Evolutionary conservation across 1,140 invertebrate genomes (phyloP).

Genomic region (Telenomus remus): DNA sequence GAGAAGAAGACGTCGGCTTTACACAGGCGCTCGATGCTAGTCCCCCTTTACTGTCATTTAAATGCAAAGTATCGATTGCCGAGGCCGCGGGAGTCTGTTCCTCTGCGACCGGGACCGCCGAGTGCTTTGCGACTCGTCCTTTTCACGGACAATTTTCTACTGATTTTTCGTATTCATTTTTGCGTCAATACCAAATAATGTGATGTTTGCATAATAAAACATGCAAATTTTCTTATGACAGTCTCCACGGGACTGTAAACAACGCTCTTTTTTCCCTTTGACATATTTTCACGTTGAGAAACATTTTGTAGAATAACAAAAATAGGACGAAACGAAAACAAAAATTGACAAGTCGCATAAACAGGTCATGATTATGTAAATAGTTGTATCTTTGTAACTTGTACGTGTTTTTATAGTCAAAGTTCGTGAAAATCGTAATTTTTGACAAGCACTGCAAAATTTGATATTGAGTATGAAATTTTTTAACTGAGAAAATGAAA

Average conservation of each 20-base stretch:
- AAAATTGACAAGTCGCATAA: too few species aligned
- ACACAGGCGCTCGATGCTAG: conserved; percentile 25
- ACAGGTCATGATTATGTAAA: too few species aligned
- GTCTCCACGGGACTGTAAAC: too few species aligned
- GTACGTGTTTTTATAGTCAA: not conserved
- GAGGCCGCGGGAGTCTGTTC: conserved; percentile 34
- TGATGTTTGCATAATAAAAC: conserved; percentile 3
- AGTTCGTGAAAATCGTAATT: not conserved
- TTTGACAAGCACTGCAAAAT: not conserved
- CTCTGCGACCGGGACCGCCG: conserved; percentile 48
- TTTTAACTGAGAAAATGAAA: not conserved
- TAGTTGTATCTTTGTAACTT: too few species aligned
- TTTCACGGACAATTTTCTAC: not conserved
- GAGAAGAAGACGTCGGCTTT: conserved; percentile 36
- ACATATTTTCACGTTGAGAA: too few species aligned
- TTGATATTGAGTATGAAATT: not conserved
- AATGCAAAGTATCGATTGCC: conserved; percentile 66
- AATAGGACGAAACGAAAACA: too few species aligned
- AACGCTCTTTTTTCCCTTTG: too few species aligned
- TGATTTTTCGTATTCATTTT: conserved; percentile 1
- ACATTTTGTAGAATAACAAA: too few species aligned
- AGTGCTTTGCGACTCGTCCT: conserved; percentile 25
- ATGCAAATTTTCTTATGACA: not conserved
- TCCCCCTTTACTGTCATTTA: conserved; percentile 60
- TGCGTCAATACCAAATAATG: not conserved